Base-by-base conservation (phyloP, 1,140 invertebrate species). In the Belonocnema kinseyi region DNA sequence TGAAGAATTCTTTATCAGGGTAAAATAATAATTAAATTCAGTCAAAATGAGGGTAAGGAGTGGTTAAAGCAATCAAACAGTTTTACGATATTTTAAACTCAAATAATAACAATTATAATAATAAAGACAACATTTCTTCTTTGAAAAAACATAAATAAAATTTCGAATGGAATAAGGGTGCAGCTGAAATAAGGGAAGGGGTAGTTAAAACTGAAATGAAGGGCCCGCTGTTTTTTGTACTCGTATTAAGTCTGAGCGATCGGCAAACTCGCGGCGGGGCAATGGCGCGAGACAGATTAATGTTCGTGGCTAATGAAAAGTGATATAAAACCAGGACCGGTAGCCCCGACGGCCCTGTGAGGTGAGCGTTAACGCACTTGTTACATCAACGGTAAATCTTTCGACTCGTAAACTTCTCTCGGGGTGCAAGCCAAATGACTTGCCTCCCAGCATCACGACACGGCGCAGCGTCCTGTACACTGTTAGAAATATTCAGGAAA, bases 381-480 rank as follows among this genome's bases (percentile, higher is more conserved):
- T 79, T 73, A 79, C 74, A 79, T 76, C 74, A 76, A 73, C 74
- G 77, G 74, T 76, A 79, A 82, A 82, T 78, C 78, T 74, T 52
- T 76, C 46, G 53, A 76, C 76, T 82, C 76, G 75, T 80, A 80
- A 82, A 82, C 61, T 66, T 66, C 61, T 66, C 61, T 66, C 61
- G 40, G 61, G 61, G 61, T 66, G 61, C 61, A 66, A 66, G 33
- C 61, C 61, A 33, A 66, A 66, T 26, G 33, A 66, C 61, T 66
- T 66, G 61, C 61, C 33, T 66, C 61, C 61, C 61, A 66, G 61
- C 26, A 66, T 66, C 61, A 66, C 61, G 61, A 66, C 61, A 66
- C 33, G 61, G 26, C 26, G 61, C 33, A 33, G 26, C 26, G 61
- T 66, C 61, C 61, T 66, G n/a, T 21, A 33, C 26, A 33, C 4